Evolutionary conservation across 2,797 vertebrate genomes (phyloP), one percentile per base, ranked within the genome.

Genomic region (Gymnopithys bicolor): DNA sequence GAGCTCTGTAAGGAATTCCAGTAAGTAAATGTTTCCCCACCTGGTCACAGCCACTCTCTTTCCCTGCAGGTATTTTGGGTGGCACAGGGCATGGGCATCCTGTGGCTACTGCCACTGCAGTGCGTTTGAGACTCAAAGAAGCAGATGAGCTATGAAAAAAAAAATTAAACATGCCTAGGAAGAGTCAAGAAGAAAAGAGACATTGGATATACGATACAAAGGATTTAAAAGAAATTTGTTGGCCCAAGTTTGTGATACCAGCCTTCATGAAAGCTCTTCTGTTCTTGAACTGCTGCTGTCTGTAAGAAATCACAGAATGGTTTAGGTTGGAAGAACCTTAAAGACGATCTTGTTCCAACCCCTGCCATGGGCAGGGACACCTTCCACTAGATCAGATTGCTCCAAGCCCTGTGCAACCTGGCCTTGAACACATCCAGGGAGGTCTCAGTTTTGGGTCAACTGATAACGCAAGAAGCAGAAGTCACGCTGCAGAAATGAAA

Each of bases 161-260:
- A 3, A 35, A 35, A 35, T 62, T 48, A 28, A 37, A 58, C 11
- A 2, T 16, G 33, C 19, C 22, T 14, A 39, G 15, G 9, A 49
- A 64, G 18, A 53, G 23, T 13, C 68, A 37, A 63, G 24, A 76
- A 60, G 13, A 59, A 41, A 76, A 11, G 25, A 59, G 19, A 33
- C 14, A 2, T 37, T 60, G 53, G 32, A 16, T 33, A 51, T 0
- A 0, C 23, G 11, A 28, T 35, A 6, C 18, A 62, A 39, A 6
- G 19, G 46, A 64, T 68, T 86, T 9, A 7, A 68, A 78, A 71
- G 18, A 21, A 37, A 46, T 33, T 23, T 28, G 4, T 58, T 24
- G 4, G 6, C 18, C 19, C 7, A 16, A 16, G 4, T 81, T 63
- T 59, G 70, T 30, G 70, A 48, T 59, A 48, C 8, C 66, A 1